phyloP scores from a whole-genome alignment of 2,797 vertebrate species.

The Molossus alvarezi region DNA sequence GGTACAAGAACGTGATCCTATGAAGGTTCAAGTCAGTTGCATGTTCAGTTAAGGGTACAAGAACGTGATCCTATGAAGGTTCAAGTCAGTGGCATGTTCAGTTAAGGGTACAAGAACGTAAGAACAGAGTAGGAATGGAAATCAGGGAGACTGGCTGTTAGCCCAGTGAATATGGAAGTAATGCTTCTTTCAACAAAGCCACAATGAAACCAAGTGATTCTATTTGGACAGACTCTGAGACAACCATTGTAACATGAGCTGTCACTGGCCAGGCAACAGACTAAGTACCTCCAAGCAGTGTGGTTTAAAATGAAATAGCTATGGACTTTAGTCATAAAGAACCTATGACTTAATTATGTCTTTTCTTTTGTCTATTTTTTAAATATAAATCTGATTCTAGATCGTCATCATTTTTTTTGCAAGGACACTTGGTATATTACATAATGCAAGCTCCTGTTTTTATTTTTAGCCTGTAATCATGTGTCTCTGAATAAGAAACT shows the following conservation, averaged over 20 bases:
- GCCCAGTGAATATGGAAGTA: background rate
- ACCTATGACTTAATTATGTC: background rate
- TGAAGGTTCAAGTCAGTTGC: background rate
- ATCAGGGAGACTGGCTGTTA: background rate
- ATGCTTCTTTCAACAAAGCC: background rate
- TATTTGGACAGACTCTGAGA: background rate
- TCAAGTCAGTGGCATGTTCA: background rate
- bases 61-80: background rate
- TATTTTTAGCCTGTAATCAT: conserved; percentile 49
- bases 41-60: background rate
- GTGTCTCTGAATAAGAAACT: background rate
- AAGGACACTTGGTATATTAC: background rate
- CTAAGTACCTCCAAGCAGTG: background rate
- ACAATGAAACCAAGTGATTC: background rate
- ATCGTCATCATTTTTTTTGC: conserved; percentile 7
- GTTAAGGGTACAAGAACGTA: background rate
- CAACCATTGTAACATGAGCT: background rate
- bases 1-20: background rate
- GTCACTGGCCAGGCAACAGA: background rate
- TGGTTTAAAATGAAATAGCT: conserved; percentile 15
- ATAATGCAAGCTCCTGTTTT: conserved; percentile 57
- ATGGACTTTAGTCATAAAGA: background rate
- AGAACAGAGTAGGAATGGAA: background rate
- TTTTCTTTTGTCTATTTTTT: conserved; percentile 10
- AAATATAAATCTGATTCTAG: conserved; percentile 25